Percentiles rank a stretch among this genome's conserved stretches.
Evolutionary conservation across 2,888 invertebrate genomes (phyloP).

Genomic region (Petrophora chlorosata): DNA sequence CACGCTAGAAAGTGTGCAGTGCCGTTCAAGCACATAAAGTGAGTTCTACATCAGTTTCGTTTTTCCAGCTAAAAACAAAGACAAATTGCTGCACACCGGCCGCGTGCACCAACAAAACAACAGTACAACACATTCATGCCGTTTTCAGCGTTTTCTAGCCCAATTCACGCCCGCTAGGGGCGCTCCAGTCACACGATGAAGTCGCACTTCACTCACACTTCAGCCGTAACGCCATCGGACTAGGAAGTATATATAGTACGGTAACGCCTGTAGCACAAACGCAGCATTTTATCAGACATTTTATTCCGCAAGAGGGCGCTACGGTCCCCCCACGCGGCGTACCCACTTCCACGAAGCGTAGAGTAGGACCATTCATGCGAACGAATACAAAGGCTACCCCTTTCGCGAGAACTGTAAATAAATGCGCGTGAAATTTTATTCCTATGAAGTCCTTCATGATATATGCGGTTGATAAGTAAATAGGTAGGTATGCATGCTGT

Average conservation of each 20-base stretch:
- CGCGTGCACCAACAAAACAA: not conserved
- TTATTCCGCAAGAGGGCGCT: slow-evolving; percentile 39
- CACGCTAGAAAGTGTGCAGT: no score
- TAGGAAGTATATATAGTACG: no score
- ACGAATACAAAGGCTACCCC: slow-evolving; percentile 47
- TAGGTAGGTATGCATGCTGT: no score
- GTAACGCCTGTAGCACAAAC: slow-evolving; percentile 47
- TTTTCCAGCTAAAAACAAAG: not conserved
- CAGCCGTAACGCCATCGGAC: no score
- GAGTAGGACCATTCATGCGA: slow-evolving; percentile 51
- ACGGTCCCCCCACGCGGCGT: slow-evolving; percentile 30
- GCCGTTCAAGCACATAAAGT: no score
- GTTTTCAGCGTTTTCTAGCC: slow-evolving; percentile 19
- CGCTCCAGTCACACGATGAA: slow-evolving; percentile 36
- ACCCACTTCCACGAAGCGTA: slow-evolving; percentile 34
- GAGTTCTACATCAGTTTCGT: no score
- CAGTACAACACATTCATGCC: no score
- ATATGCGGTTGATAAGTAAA: no score
- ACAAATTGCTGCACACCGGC: not conserved
- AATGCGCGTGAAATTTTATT: no score
- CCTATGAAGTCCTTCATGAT: no score
- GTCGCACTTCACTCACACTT: slow-evolving; percentile 39
- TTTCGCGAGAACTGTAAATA: slow-evolving; percentile 45
- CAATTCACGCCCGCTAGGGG: slow-evolving; percentile 29
- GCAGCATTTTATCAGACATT: slow-evolving; percentile 49